Evolutionary conservation across 2,888 invertebrate species (phyloP), one percentile per base, ranked within the genome.

Genomic region (Ametastegia equiseti): DNA sequence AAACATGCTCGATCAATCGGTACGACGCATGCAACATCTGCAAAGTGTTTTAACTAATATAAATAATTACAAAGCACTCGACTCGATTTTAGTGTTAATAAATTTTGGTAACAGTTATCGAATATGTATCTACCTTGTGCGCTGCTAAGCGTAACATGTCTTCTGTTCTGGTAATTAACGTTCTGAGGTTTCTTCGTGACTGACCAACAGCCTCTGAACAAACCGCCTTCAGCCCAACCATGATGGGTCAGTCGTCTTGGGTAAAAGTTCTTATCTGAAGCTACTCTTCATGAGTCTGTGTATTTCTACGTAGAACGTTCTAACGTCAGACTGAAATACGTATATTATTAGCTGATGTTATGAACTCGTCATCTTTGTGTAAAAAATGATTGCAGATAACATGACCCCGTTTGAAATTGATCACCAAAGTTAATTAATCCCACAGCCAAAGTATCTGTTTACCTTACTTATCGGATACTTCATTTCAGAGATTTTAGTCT

Each of bases 101-200:
- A 73, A 73, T 30, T 73, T 30, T 5, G n/a, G n/a, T 30, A 73
- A n/a, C 13, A 30, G 11, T 15, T 27, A 73, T 15, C n/a, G n/a
- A n/a, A n/a, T 11, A 36, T n/a, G 1, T 54, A n/a, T 54, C 19
- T 75, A 87, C 87, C 86, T 86, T 87, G 33, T 67, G 83, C 47
- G 81, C 85, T 47, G 84, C 85, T 39, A 83, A 82, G 42, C 86
- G 86, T 81, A 88, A 83, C 87, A 88, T 87, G 75, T 81, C 83
- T 69, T 83, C 83, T 42, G 85, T 83, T 6, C 83, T 82, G 81
- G 81, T 84, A 80, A 85, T 78, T 27, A 84, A 80, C 27, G 81
- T 85, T 45, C 81, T 83, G 75, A 86, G 78, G 77, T 83, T 73
- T 77, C 78, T 82, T 79, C 79, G 71, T 80, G 85, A 86, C 84